Percentiles rank a stretch among this genome's conserved stretches.
Evolutionary conservation across 2,797 vertebrate species (phyloP).

Genomic region (Sardinella longiceps): DNA sequence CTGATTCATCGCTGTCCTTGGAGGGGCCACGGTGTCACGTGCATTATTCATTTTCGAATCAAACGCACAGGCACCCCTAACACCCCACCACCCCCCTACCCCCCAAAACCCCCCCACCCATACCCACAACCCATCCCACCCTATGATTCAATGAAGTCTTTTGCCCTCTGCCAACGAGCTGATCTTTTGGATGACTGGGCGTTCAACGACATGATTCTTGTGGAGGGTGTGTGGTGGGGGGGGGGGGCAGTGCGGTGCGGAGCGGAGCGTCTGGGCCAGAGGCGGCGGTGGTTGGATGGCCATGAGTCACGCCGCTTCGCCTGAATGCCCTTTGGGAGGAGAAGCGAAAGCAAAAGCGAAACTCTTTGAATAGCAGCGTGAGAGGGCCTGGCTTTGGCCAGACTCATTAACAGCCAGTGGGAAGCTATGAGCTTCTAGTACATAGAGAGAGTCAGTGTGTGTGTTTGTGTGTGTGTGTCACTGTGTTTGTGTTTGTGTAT

Average conservation of each 20-base stretch:
- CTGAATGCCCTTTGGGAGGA: neutral
- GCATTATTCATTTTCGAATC: neutral
- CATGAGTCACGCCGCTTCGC: neutral
- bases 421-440: neutral
- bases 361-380: slow-evolving; percentile 65
- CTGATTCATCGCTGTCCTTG: slow-evolving; percentile 25
- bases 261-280: neutral
- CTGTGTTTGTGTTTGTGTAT: neutral
- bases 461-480: neutral
- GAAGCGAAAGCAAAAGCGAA: slow-evolving; percentile 1
- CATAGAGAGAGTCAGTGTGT: slow-evolving; percentile 32
- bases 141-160: neutral
- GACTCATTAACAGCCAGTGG: slow-evolving; percentile 42
- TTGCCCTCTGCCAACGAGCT: neutral
- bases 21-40: neutral
- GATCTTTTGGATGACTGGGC: neutral
- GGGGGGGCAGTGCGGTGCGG: too few relatives aligned
- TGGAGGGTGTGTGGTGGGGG: neutral
- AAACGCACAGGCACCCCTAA: neutral
- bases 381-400: slow-evolving; percentile 53
- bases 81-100: too few relatives aligned
- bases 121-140: too few relatives aligned
- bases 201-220: neutral
- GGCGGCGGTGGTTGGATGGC: neutral
- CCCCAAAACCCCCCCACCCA: too few relatives aligned